Percentiles rank a stretch among this genome's conserved stretches.
Evolutionary conservation across 2,797 vertebrate genomes (phyloP).

Genomic region (Alosa sapidissima): DNA sequence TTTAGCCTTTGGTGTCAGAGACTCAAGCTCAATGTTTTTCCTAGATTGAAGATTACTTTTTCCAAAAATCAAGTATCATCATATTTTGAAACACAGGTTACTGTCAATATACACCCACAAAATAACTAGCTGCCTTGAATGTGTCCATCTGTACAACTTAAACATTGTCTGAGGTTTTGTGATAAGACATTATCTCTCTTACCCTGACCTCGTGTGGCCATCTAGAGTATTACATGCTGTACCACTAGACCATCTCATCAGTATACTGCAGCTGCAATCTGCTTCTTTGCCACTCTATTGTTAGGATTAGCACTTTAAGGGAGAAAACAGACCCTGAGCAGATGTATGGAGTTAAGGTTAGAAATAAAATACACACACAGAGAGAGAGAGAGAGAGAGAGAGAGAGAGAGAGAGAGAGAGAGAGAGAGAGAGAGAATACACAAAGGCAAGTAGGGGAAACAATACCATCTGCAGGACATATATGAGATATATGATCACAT

Average conservation of each 20-base stretch:
- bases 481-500: neutral
- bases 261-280: neutral
- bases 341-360: neutral
- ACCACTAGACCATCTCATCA: neutral
- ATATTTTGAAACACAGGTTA: neutral
- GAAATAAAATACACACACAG: neutral
- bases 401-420: neutral
- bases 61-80: neutral
- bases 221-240: neutral
- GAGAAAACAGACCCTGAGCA: neutral
- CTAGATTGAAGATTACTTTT: no score
- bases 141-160: neutral
- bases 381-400: neutral
- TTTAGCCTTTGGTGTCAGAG: neutral
- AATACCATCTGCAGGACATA: neutral
- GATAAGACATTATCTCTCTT: slow-evolving; percentile 9
- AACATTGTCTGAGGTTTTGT: neutral
- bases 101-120: neutral
- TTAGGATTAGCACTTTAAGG: neutral
- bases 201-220: neutral
- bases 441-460: neutral
- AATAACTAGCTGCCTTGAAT: neutral
- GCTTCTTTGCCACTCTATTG: neutral
- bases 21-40: neutral
- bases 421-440: no score